phyloP scores from a whole-genome alignment of 2,113 vertebrate species.

The Struthio camelus region DNA sequence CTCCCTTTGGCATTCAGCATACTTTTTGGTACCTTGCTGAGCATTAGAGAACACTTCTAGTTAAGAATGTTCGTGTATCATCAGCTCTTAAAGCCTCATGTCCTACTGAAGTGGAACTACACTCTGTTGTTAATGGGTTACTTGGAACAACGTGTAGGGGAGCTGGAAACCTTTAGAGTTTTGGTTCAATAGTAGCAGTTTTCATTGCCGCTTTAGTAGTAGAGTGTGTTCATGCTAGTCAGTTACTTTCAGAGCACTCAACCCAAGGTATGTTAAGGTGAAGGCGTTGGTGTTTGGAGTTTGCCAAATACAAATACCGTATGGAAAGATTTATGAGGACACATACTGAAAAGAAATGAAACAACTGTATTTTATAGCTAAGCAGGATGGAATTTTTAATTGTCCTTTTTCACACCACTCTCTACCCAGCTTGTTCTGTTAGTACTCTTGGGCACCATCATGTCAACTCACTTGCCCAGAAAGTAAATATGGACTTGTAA shows the following conservation, averaged over 20 bases:
- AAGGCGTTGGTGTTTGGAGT: too few species aligned
- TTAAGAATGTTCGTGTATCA: background rate
- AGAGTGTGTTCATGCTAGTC: background rate
- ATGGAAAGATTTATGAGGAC: too few species aligned
- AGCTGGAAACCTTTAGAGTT: background rate
- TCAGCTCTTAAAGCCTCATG: background rate
- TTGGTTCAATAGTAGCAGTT: background rate
- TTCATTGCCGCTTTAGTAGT: background rate
- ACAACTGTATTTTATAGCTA: too few species aligned
- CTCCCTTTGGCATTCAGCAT: accelerated
- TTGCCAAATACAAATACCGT: too few species aligned
- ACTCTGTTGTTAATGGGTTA: background rate
- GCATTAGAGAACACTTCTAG: background rate
- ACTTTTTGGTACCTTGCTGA: background rate
- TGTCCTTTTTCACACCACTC: too few species aligned
- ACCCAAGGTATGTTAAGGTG: background rate
- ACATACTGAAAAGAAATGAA: too few species aligned
- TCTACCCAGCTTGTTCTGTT: too few species aligned
- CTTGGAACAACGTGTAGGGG: accelerated
- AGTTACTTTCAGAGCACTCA: background rate
- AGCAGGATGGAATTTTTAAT: too few species aligned
- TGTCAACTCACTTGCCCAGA: too few species aligned
- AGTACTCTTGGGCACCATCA: too few species aligned
- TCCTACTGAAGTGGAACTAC: background rate
- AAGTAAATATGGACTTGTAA: too few species aligned